Conservation (phyloP, 1,140 invertebrate species). For the Pinna nobilis region DNA sequence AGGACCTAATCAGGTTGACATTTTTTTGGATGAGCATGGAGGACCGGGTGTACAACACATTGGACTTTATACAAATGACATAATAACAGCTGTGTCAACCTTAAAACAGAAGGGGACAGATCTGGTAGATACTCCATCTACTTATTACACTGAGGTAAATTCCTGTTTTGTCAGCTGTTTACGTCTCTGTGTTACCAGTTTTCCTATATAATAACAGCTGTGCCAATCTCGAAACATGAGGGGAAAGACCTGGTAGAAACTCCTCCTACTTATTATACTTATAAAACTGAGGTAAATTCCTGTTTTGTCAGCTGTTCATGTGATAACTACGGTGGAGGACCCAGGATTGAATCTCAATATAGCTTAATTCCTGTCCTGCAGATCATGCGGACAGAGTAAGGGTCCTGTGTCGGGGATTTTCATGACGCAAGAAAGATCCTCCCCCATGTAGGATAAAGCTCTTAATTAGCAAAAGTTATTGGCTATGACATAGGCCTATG, state of each 20-base stretch:
- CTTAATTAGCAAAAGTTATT: too few species aligned
- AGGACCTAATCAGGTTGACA: conserved; percentile 75
- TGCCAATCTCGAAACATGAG: conserved; percentile 59
- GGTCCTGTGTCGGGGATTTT: too few species aligned
- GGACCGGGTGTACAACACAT: conserved; percentile 78
- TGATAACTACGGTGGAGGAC: too few species aligned
- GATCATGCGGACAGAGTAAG: too few species aligned
- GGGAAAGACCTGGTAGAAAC: conserved; percentile 75
- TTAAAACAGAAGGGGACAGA: conserved; percentile 65
- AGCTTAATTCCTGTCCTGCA: too few species aligned
- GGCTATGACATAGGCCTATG: too few species aligned
- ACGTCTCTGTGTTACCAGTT: conserved; percentile 5
- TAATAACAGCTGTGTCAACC: conserved; percentile 68
- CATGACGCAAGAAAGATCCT: too few species aligned
- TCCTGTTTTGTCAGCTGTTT: background rate
- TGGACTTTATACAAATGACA: conserved; percentile 73
- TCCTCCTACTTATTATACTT: conserved; percentile 76
- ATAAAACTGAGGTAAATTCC: conserved; percentile 62
- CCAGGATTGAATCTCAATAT: too few species aligned
- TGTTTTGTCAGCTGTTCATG: background rate
- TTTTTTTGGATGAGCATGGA: conserved; percentile 75
- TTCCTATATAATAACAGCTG: conserved; percentile 73
- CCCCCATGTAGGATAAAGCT: too few species aligned
- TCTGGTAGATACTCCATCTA: conserved; percentile 75
- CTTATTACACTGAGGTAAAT: conserved; percentile 74